Base-by-base conservation (phyloP, 2,797 vertebrate genomes). In the Sebastes cheni region DNA sequence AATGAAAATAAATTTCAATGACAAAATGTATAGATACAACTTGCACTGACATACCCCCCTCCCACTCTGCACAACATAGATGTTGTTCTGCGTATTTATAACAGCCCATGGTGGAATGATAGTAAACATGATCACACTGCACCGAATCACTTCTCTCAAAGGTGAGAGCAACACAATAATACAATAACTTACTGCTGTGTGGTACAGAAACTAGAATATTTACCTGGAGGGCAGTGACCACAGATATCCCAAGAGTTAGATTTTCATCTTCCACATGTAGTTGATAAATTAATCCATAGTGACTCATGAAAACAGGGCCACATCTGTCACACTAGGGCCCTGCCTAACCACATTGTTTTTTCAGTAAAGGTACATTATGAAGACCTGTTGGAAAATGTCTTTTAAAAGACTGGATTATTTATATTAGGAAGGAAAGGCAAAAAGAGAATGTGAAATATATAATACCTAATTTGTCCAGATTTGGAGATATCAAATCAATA, bases 31-130 rank as follows among this genome's bases (percentile, higher is more conserved):
- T 42, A 73, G 9, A 46, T 22, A 27, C n/a, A 56, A 68, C 14
- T 52, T 64, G 22, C 23, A 79, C 18, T 42, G 54, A 71, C 60
- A 72, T 9, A 64, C 46, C 27, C 32, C 8, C 66, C 65, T 50
- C 55, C 75, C 30, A 4, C 60, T 42, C 58, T 77, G 56, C n/a
- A 46, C 60, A 29, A 11, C 66, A 34, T 29, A 20, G 39, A 56
- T 56, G 72, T 22, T 82, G 69, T 34, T 84, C 14, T 64, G 56
- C 29, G 5, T 85, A 70, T 87, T 87, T 89, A 85, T 89, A 87
- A 73, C 72, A 83, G 32, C 54, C 59, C 64, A 46, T 25, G 27
- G 67, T 39, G 54, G 46, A 76, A 34, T n/a, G 22, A 34, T 7
- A 30, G 52, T 72, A 77, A 90, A 75, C 80, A 87, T 30, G 55